Conservation (phyloP, 2,888 invertebrate genomes). For the Pterostichus niger region DNA sequence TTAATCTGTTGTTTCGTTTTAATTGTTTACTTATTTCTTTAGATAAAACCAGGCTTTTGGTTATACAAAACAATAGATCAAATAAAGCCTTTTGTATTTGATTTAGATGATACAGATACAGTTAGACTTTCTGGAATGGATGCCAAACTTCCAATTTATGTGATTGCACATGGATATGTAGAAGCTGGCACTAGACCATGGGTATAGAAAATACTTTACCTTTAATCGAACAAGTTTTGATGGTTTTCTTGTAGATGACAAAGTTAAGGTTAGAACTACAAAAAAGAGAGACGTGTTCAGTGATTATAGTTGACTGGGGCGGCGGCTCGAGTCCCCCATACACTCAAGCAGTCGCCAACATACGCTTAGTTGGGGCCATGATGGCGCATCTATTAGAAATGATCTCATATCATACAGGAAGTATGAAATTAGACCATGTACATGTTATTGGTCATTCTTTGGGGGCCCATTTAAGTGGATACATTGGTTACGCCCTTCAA, state of each 20-base stretch:
- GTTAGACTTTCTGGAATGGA: slow-evolving; percentile 83
- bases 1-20: too few relatives aligned
- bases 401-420: slow-evolving; percentile 75
- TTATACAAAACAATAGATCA: slow-evolving; percentile 80
- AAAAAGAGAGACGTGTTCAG: slow-evolving; percentile 84
- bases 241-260: slow-evolving; percentile 78
- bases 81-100: slow-evolving; percentile 81
- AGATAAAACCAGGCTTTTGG: slow-evolving; percentile 82
- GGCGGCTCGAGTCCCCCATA: slow-evolving; percentile 93
- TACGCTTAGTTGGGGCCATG: slow-evolving; percentile 90
- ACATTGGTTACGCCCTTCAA: slow-evolving; percentile 88
- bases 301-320: slow-evolving; percentile 92
- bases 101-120: slow-evolving; percentile 83
- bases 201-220: slow-evolving; percentile 78
- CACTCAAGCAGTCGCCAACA: slow-evolving; percentile 95
- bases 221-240: neutral
- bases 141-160: slow-evolving; percentile 83
- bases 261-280: slow-evolving; percentile 87
- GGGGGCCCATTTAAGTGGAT: slow-evolving; percentile 91
- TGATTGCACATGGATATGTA: slow-evolving; percentile 92
- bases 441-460: slow-evolving; percentile 93
- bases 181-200: slow-evolving; percentile 90
- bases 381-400: slow-evolving; percentile 85
- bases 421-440: slow-evolving; percentile 81
- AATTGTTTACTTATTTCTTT: slow-evolving; percentile 69